Conservation (phyloP, 2,888 invertebrate species). For the Sarcophaga caerulescens region DNA sequence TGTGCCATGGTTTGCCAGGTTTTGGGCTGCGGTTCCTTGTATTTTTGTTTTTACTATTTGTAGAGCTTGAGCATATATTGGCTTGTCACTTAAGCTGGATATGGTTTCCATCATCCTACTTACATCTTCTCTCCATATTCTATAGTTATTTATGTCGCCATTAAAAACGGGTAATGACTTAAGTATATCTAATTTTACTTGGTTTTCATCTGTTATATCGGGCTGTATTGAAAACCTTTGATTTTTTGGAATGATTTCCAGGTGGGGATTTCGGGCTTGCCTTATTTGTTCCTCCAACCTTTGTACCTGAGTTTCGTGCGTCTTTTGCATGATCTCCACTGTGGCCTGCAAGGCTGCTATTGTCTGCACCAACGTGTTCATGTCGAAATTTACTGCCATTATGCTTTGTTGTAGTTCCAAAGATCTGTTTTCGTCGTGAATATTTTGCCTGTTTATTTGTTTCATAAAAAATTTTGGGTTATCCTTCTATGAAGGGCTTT, state of each 20-base stretch:
- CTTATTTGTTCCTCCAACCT: conserved; percentile 17
- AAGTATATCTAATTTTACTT: conserved; percentile 20
- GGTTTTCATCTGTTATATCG: conserved; percentile 12
- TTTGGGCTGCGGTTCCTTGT: neutral
- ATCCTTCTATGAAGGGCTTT: too few relatives aligned
- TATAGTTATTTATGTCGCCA: conserved; percentile 21
- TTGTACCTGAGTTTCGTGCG: too few relatives aligned
- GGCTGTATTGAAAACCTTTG: neutral
- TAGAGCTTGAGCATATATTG: conserved; percentile 26
- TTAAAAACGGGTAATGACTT: conserved; percentile 25
- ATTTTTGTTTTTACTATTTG: conserved; percentile 14
- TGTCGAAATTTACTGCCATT: too few relatives aligned
- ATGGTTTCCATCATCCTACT: conserved; percentile 24
- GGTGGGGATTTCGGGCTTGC: neutral
- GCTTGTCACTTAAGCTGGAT: neutral
- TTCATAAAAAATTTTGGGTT: too few relatives aligned
- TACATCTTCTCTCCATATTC: conserved; percentile 16
- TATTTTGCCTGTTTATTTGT: too few relatives aligned
- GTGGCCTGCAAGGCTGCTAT: too few relatives aligned
- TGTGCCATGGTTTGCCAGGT: conserved; percentile 4
- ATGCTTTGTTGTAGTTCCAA: too few relatives aligned
- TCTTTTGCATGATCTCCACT: too few relatives aligned
- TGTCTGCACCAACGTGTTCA: too few relatives aligned
- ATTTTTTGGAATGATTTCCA: conserved; percentile 6
- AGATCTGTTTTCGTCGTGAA: too few relatives aligned